phyloP scores from a whole-genome alignment of 2,797 vertebrate species.

The Heteromormyrus szaboi region DNA sequence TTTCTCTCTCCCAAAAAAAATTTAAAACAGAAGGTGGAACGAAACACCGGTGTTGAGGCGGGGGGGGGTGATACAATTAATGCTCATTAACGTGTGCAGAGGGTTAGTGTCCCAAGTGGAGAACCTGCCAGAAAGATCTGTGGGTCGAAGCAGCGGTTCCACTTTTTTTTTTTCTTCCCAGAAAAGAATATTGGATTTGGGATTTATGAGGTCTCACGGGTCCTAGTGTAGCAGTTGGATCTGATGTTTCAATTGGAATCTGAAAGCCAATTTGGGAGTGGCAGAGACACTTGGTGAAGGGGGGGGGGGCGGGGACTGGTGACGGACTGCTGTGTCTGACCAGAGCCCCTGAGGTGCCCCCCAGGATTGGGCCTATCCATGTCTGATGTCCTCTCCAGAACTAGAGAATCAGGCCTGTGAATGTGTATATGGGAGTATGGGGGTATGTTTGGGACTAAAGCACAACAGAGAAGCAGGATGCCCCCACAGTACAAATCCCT shows the following conservation, averaged over 20 bases:
- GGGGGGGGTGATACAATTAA: conserved; percentile 8
- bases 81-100: conserved; percentile 6
- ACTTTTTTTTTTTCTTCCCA: background rate
- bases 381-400: background rate
- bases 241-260: conserved; percentile 21
- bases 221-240: background rate
- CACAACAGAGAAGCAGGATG: background rate
- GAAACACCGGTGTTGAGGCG: background rate
- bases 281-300: background rate
- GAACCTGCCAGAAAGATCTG: background rate
- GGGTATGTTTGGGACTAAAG: background rate
- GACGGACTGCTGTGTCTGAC: background rate
- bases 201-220: conserved; percentile 16
- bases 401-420: background rate
- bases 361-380: background rate
- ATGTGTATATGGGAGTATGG: background rate
- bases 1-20: background rate
- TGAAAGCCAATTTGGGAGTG: conserved; percentile 7
- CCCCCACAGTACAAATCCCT: background rate
- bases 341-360: background rate
- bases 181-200: conserved; percentile 14
- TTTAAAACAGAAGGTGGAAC: conserved; percentile 13
- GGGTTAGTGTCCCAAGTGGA: background rate
- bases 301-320: background rate
- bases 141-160: background rate